These are phyloP conservation scores for Tautogolabrus adspersus DNA, from an alignment of 2,113 vertebrate species.

Conservation along the genomic window DNA sequence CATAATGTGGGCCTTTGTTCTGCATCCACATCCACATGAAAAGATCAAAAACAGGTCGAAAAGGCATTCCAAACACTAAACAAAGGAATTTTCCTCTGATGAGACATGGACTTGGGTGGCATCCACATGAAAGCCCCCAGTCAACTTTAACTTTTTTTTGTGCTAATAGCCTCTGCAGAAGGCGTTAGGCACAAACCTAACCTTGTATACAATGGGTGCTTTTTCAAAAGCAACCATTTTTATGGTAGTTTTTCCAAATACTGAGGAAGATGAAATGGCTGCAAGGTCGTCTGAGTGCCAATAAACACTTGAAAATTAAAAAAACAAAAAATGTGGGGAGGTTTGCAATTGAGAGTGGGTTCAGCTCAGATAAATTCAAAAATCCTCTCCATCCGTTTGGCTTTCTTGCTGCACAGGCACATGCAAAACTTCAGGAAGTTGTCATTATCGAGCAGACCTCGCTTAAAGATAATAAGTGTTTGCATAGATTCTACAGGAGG, in stretches of 20 bases:
- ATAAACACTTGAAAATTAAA: background rate
- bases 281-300: background rate
- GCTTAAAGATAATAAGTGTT: background rate
- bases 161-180: background rate
- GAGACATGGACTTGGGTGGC: background rate
- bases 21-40: constrained; percentile 17
- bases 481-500: constrained; percentile 5
- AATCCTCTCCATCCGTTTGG: too few relatives aligned
- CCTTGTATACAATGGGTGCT: background rate
- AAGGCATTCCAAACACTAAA: constrained; percentile 37
- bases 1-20: constrained; percentile 46
- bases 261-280: background rate
- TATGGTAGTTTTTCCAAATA: background rate
- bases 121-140: constrained; percentile 20
- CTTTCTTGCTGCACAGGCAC: too few relatives aligned
- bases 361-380: too few relatives aligned
- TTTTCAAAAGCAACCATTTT: background rate
- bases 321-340: background rate
- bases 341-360: background rate
- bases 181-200: background rate
- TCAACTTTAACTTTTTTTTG: background rate
- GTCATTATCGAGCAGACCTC: background rate
- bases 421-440: constrained; percentile 8
- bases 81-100: constrained; percentile 42
- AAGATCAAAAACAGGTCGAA: constrained; percentile 38